Base-by-base conservation (phyloP, 2,113 vertebrate genomes). In the Diglossa brunneiventris region DNA sequence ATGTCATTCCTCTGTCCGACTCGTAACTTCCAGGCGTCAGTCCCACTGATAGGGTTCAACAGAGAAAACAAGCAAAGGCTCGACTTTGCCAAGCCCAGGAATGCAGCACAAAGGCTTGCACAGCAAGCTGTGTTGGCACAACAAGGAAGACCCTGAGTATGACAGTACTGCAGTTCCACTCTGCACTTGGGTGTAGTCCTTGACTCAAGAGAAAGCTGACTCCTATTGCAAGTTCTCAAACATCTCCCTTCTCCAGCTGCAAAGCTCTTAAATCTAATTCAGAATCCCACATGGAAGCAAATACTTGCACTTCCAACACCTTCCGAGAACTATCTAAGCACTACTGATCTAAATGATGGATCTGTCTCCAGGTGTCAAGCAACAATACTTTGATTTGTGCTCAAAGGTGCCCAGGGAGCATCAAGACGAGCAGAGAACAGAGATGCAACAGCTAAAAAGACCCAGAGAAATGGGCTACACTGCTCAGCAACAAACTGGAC, bases 101-200 rank as follows among this genome's bases (percentile, higher is more conserved):
- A 72, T 28, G 22, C 84, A 83, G 75, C 67, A 77, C 55, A 88
- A 77, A 90, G 39, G n/a, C 28, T 72, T 46, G 37, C n/a, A 56
- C 21, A 82, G 16, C 1, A 0, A 50, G 62, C 44, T 47, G 59
- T 0, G 0, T 30, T 53, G 61, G 23, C 23, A 19, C 1, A 4
- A 31, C 42, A 75, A 76, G 42, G 28, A 82, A 76, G n/a, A 50
- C 28, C 31, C 70, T 27, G 35, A 55, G 64, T 7, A 31, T 3
- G 28, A 74, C 28, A 76, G 35, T 3, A n/a, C 30, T 24, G 37
- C 5, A 7, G 41, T 19, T 92, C 26, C 49, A 53, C 15, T 49
- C 44, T 52, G 50, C 24, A 50, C 35, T 15, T 50, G 30, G 21
- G 30, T 39, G 31, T 27, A 67, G 70, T 17, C n/a, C 66, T 82